phyloP scores from a whole-genome alignment of 2,797 vertebrate species.

The Pteronotus mesoamericanus region DNA sequence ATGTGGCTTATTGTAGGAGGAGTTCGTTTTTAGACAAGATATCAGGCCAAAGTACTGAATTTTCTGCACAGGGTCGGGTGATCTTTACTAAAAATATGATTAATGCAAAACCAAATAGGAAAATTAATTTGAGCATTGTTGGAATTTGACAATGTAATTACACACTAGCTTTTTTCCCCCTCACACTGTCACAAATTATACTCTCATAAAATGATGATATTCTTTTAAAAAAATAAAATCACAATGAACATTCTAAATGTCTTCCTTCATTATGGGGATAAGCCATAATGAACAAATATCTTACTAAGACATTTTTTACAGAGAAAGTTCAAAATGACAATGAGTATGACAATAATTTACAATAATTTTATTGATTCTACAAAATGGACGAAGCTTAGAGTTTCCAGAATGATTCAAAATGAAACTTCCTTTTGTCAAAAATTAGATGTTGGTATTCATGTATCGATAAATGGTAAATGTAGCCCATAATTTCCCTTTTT shows the following conservation, averaged over 20 bases:
- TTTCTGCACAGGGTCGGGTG: not conserved
- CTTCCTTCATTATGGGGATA: conserved; percentile 35
- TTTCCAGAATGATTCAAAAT: conserved; percentile 5
- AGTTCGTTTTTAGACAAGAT: conserved; percentile 34
- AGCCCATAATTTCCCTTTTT: not conserved
- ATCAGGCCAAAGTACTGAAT: not conserved
- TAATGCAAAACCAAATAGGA: conserved; percentile 47
- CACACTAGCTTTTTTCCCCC: not conserved
- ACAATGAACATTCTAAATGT: conserved; percentile 43
- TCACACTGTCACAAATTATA: conserved; percentile 20
- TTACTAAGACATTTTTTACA: conserved; percentile 8
- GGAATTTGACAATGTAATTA: conserved; percentile 61
- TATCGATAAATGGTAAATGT: not conserved
- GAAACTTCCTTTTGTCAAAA: conserved; percentile 3
- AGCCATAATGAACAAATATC: not conserved
- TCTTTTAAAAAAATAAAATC: conserved; percentile 54
- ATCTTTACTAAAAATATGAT: conserved; percentile 55
- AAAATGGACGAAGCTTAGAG: not conserved
- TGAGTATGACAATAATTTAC: not conserved
- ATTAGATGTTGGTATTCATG: not conserved
- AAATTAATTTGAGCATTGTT: conserved; percentile 55
- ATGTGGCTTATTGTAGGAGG: not conserved
- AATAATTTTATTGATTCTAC: not conserved
- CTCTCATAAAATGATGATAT: conserved; percentile 34
- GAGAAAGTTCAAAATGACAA: conserved; percentile 27